phyloP scores from a whole-genome alignment of 2,113 vertebrate species.

The Chionodraco myersi region DNA sequence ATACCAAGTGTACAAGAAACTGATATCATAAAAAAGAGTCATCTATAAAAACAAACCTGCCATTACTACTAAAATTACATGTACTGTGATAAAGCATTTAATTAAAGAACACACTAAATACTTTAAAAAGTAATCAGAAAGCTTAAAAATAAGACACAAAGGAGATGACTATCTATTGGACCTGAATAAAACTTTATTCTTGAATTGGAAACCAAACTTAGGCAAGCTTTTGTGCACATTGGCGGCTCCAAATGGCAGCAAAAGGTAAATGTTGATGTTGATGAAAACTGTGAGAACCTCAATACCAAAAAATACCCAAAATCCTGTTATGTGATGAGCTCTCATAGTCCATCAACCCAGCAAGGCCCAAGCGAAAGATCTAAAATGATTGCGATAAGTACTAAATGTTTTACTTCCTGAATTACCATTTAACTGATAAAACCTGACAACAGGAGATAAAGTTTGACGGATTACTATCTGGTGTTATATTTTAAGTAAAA shows the following conservation, averaged over 20 bases:
- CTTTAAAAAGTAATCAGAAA: too few relatives aligned
- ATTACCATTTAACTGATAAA: background rate
- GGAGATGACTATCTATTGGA: background rate
- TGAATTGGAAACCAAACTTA: background rate
- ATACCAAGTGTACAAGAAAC: background rate
- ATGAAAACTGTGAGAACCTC: background rate
- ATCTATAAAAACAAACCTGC: background rate
- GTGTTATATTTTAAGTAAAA: background rate
- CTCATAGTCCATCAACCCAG: background rate
- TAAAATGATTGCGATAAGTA: background rate
- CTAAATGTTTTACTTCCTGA: background rate
- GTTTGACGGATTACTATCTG: background rate
- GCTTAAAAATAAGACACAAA: background rate
- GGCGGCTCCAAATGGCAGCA: slow-evolving; percentile 28
- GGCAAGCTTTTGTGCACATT: background rate
- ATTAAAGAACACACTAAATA: too few relatives aligned
- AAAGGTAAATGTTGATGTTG: background rate
- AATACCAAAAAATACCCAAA: background rate
- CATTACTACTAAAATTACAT: background rate
- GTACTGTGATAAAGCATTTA: background rate
- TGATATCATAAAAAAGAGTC: background rate
- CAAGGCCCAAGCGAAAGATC: background rate
- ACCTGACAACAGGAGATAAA: background rate
- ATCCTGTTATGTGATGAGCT: background rate
- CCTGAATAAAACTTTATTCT: background rate